A percentile compares a stretch with the other conserved stretches of the same genome.
Conservation (phyloP, 2,113 vertebrate species). For the Oncorhynchus mykiss region DNA sequence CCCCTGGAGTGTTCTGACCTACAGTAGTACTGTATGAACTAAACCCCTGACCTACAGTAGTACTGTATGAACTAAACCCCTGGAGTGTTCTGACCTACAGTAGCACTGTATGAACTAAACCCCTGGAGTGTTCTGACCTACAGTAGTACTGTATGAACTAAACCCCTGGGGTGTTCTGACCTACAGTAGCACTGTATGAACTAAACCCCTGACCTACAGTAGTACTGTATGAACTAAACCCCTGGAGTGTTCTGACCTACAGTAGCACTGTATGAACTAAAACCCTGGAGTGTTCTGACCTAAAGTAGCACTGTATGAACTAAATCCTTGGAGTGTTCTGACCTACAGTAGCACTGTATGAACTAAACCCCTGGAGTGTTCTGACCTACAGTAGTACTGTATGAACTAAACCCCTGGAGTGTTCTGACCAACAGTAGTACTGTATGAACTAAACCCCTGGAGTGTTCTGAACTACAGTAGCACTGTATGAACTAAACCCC, state of each 20-base stretch:
- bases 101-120: conserved; percentile 14
- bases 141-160: neutral
- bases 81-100: conserved; percentile 52
- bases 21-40: too few relatives aligned
- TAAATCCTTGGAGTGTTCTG: conserved; percentile 64
- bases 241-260: conserved; percentile 55
- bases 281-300: conserved; percentile 57
- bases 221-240: conserved; percentile 16
- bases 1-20: conserved; percentile 56
- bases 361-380: conserved; percentile 60
- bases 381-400: neutral
- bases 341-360: neutral
- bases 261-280: conserved; percentile 17
- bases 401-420: conserved; percentile 56
- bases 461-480: neutral
- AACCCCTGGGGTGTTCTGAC: conserved; percentile 32
- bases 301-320: neutral
- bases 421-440: conserved; percentile 19
- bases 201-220: conserved; percentile 33
- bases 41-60: conserved; percentile 11
- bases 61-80: conserved; percentile 28
- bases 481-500: conserved; percentile 31
- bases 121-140: conserved; percentile 55
- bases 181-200: neutral
- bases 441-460: conserved; percentile 41